Evolutionary conservation across 2,888 invertebrate species (phyloP), one percentile per base, ranked within the genome.

Genomic region (Acronicta aceris): DNA sequence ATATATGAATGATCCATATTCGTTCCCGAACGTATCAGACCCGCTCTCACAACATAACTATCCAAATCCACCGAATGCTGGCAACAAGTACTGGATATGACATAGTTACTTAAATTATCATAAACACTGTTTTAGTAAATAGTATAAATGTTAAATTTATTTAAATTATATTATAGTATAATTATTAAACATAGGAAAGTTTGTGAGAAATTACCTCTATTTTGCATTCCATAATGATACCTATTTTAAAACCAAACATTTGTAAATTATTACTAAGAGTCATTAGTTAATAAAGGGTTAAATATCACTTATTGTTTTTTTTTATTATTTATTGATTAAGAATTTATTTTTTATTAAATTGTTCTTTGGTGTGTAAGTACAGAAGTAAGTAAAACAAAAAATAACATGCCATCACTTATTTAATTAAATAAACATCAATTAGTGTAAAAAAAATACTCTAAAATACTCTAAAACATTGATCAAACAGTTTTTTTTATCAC

Each of bases 81-180:
- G 89, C 13, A 95, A 93, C 74, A 95, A 95, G 79, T 95, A 95
- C 71, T 95, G 95, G 95, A 93, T 95, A 87, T 95, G 93, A 94
- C 89, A 84, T 38, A 60, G 46, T 63, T 45, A 48, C 41, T 48
- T 60, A 57, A 21, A n/a, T n/a, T 62, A 65, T 43, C 64, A 47
- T 63, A 70, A 72, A 69, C 42, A 54, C 57, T 74, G 63, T 76
- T 74, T 57, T 77, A 76, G 66, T 59, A 71, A 77, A 73, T 75
- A 74, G 69, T 70, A 78, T 38, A 38, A 38, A n/a, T 76, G 66
- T 80, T 83, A 79, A 82, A 76, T 79, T 81, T 86, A 89, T 85
- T 86, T 85, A 85, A 83, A 84, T 86, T 87, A 85, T 85, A 81
- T 81, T 68, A 17, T 79, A 81, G 66, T 78, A 38, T 81, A 82